A percentile compares a stretch with the other conserved stretches of the same genome.
Conservation (phyloP, 2,797 vertebrate genomes). For the Selene dorsalis region DNA sequence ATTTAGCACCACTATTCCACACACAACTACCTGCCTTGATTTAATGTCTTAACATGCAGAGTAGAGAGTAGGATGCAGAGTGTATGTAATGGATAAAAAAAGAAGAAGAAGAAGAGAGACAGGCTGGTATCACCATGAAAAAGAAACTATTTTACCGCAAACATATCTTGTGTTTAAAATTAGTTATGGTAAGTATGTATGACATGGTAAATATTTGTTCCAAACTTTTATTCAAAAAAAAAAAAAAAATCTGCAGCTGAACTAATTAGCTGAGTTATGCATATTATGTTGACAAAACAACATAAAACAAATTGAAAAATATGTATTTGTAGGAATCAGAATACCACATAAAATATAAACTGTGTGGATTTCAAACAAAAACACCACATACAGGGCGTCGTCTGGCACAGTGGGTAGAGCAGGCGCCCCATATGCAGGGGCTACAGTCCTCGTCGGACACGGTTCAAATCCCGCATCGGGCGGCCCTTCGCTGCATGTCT, state of each 20-base stretch:
- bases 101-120: background rate
- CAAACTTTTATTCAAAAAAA: background rate
- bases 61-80: background rate
- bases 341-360: constrained; percentile 81
- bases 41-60: background rate
- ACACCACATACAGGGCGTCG: too few relatives aligned
- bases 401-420: too few relatives aligned
- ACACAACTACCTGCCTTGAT: too few relatives aligned
- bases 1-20: background rate
- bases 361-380: constrained; percentile 81
- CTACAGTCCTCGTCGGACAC: too few relatives aligned
- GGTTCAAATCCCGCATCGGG: too few relatives aligned
- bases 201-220: background rate
- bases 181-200: background rate
- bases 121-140: background rate
- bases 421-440: too few relatives aligned
- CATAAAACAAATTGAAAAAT: background rate
- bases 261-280: background rate
- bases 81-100: background rate
- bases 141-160: background rate
- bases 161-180: background rate
- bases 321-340: background rate
- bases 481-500: too few relatives aligned
- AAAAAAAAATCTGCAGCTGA: background rate
- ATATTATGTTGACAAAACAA: background rate